These are phyloP conservation scores for Protobothrops flavoviridis DNA, from an alignment of 2,113 vertebrate species.

Conservation along the genomic window DNA sequence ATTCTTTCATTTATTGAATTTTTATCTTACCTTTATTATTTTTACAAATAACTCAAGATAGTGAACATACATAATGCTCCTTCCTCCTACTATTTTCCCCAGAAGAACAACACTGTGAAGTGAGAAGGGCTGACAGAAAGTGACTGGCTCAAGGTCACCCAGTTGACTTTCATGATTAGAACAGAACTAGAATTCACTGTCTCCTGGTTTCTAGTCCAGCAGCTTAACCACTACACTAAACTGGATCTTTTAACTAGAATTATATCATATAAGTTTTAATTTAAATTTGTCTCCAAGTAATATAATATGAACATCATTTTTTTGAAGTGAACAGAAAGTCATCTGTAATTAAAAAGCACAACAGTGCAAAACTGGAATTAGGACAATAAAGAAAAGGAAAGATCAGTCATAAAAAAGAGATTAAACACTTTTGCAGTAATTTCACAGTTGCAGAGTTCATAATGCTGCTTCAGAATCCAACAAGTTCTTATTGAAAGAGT, in stretches of 20 bases:
- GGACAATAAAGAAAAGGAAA: not conserved
- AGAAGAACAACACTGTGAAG: not conserved
- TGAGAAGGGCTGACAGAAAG: not conserved
- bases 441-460: constrained; percentile 1
- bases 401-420: not conserved
- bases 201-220: not conserved
- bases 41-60: not conserved
- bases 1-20: not conserved
- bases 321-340: not conserved
- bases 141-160: not conserved
- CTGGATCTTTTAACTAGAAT: not conserved
- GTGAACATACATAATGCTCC: not conserved
- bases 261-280: not conserved
- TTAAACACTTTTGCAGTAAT: not conserved
- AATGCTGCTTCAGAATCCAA: not conserved
- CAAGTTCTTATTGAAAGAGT: not conserved
- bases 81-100: not conserved
- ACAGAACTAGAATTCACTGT: not conserved
- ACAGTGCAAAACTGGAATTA: not conserved
- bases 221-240: too few relatives aligned
- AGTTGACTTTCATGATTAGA: not conserved
- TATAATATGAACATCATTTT: not conserved
- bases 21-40: not conserved
- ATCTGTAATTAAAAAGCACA: constrained; percentile 10
- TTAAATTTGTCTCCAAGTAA: not conserved